A percentile compares a stretch with the other conserved stretches of the same genome.
Evolutionary conservation across 2,888 invertebrate genomes (phyloP).

Genomic region (Cataglyphis rosenhaueri): DNA sequence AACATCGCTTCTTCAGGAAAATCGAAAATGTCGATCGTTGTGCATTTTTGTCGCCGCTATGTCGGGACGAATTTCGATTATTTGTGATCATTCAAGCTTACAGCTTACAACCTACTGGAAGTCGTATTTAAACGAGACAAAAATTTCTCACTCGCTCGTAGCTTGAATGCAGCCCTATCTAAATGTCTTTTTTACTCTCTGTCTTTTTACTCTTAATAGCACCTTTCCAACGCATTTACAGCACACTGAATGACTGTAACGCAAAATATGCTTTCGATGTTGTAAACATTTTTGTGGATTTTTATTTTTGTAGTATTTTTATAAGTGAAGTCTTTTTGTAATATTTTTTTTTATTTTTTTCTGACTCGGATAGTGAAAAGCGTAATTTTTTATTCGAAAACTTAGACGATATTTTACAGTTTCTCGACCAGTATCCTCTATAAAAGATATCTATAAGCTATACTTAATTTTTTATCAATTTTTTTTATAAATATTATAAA

Average conservation of each 20-base stretch:
- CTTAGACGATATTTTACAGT: slow-evolving; percentile 15
- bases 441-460: background rate
- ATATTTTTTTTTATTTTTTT: slow-evolving; percentile 15
- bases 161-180: slow-evolving; percentile 48
- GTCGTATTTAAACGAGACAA: slow-evolving; percentile 36
- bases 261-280: slow-evolving; percentile 68
- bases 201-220: slow-evolving; percentile 31
- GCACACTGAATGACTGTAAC: slow-evolving; percentile 30
- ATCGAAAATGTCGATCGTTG: slow-evolving; percentile 18
- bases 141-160: slow-evolving; percentile 40
- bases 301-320: slow-evolving; percentile 15
- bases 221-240: slow-evolving; percentile 45
- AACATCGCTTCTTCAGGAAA: slow-evolving; percentile 50
- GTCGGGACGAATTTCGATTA: slow-evolving; percentile 44
- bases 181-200: slow-evolving; percentile 36
- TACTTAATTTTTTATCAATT: background rate
- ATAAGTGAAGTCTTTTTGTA: background rate
- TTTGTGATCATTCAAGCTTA: slow-evolving; percentile 56
- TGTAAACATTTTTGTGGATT: slow-evolving; percentile 53
- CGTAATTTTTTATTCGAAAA: background rate
- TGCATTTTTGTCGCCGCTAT: slow-evolving; percentile 46
- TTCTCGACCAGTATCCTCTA: background rate
- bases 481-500: background rate
- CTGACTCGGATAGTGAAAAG: background rate
- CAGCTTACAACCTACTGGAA: slow-evolving; percentile 40